A percentile compares a stretch with the other conserved stretches of the same genome.
Evolutionary conservation across 2,113 vertebrate species (phyloP).

Genomic region (Antigone vipio): DNA sequence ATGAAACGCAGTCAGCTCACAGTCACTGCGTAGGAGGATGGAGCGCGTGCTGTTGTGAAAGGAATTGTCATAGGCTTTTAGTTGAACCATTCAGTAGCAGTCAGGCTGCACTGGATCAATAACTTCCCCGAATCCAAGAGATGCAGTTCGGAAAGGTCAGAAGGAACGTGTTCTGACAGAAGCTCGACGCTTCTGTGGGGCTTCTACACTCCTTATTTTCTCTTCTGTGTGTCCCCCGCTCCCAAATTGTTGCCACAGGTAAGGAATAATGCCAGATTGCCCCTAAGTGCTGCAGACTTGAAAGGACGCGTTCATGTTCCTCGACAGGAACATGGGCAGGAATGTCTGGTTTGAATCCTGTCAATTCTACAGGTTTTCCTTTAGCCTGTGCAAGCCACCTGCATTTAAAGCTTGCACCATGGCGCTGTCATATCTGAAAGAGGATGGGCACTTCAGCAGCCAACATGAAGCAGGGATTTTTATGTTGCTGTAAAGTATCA

Average conservation of each 20-base stretch:
- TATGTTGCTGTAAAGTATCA: background rate
- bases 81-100: slow-evolving; percentile 12
- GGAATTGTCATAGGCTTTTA: background rate
- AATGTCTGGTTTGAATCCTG: background rate
- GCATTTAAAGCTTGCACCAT: background rate
- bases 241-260: background rate
- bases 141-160: background rate
- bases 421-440: background rate
- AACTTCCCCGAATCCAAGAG: background rate
- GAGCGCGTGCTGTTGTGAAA: background rate
- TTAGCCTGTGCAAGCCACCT: background rate
- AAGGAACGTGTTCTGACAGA: background rate
- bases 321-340: fast-evolving
- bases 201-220: background rate
- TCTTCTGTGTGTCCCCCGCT: background rate
- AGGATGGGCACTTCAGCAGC: background rate
- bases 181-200: background rate
- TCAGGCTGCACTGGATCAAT: slow-evolving; percentile 6
- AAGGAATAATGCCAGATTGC: background rate
- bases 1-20: background rate
- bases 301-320: background rate
- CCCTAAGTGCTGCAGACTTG: background rate
- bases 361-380: background rate
- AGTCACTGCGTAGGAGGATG: background rate
- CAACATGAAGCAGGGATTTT: background rate